Conservation (phyloP, 2,113 vertebrate genomes). For the Otolemur garnettii region DNA sequence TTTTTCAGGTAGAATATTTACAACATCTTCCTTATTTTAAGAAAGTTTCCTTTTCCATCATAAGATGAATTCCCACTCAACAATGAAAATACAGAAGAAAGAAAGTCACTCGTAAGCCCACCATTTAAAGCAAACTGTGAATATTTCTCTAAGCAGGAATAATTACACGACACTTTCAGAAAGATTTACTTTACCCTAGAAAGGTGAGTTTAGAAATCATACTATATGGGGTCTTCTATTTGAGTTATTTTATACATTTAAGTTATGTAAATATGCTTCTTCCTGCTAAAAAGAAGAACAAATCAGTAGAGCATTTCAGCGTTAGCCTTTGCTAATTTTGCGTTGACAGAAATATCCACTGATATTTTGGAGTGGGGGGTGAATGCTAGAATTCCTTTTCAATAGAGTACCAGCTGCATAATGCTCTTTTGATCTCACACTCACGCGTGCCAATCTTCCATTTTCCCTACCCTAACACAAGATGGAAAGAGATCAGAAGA, state of each 20-base stretch:
- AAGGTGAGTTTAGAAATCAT: neutral
- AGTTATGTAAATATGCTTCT: slow-evolving; percentile 38
- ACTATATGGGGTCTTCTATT: neutral
- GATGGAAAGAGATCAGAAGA: slow-evolving; percentile 63
- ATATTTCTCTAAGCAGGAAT: slow-evolving; percentile 25
- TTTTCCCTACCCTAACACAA: slow-evolving; percentile 29
- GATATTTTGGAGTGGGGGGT: neutral
- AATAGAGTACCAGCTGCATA: slow-evolving; percentile 45
- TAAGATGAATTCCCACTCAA: slow-evolving; percentile 40
- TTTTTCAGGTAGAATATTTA: slow-evolving; percentile 15
- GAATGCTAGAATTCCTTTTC: slow-evolving; percentile 61
- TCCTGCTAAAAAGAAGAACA: slow-evolving; percentile 48
- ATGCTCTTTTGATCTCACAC: slow-evolving; percentile 60
- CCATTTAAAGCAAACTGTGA: slow-evolving; percentile 39
- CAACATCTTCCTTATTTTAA: slow-evolving; percentile 37
- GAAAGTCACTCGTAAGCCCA: neutral
- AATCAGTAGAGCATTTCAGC: neutral
- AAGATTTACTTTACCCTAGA: slow-evolving; percentile 35
- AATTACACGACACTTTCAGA: slow-evolving; percentile 27
- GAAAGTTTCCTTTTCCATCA: neutral
- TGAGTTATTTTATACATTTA: slow-evolving; percentile 6
- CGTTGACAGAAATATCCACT: slow-evolving; percentile 48
- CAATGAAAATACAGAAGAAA: slow-evolving; percentile 38
- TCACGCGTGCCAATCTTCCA: neutral
- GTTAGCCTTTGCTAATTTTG: neutral